phyloP scores from a whole-genome alignment of 2,113 vertebrate genomes.

The Andinoacara biseriatus region DNA sequence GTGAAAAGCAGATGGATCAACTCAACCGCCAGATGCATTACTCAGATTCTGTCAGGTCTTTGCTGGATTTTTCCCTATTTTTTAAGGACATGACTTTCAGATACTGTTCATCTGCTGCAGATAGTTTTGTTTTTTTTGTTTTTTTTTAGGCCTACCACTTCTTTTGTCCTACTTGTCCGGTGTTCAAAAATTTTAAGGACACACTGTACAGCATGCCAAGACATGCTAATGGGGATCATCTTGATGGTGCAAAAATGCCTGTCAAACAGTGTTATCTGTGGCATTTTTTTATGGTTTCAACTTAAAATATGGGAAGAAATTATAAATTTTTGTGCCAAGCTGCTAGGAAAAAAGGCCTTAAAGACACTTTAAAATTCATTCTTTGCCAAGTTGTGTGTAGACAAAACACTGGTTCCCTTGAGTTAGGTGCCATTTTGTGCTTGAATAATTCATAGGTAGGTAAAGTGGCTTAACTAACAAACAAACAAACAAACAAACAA shows the following conservation, averaged over 20 bases:
- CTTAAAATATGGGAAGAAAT: neutral
- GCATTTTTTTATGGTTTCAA: neutral
- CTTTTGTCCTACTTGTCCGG: neutral
- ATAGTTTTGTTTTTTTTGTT: no score
- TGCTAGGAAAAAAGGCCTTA: neutral
- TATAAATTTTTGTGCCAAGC: neutral
- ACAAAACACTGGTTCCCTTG: neutral
- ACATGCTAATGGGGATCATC: no score
- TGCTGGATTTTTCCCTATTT: neutral
- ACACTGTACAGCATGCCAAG: no score
- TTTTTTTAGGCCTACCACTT: no score
- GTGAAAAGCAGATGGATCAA: neutral
- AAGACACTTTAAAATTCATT: neutral
- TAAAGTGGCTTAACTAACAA: neutral
- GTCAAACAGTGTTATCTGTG: neutral
- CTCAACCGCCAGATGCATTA: neutral
- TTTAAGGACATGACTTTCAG: neutral
- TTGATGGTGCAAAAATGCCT: neutral
- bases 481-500: neutral
- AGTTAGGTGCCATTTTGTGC: neutral
- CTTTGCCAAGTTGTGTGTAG: neutral
- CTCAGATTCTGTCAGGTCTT: neutral
- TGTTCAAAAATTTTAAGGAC: neutral
- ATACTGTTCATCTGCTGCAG: neutral
- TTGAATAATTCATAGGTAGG: neutral